Base-by-base conservation (phyloP, 2,888 invertebrate genomes). In the Pammene aurita region DNA sequence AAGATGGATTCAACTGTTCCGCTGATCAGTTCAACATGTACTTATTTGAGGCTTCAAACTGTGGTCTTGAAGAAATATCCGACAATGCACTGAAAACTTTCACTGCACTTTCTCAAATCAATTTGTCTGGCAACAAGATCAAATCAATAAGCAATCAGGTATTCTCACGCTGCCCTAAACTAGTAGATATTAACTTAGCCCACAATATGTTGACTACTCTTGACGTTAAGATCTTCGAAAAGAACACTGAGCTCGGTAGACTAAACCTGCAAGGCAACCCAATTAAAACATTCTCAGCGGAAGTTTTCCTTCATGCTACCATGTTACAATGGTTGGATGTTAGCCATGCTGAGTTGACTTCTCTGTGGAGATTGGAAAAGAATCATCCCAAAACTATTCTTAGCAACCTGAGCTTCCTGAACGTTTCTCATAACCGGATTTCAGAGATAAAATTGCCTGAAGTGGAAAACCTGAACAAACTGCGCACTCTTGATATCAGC, bases 241-340 rank as follows among this genome's bases (percentile, higher is more conserved):
- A 95, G 72, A 96, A 96, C 74, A 93, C 90, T 34, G 94, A 95
- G 72, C 87, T 97, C 69, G 93, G 89, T 35, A 94, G 93, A 84
- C 85, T 97, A 11, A 95, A 94, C 79, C 92, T 97, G 55, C 95
- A 95, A 74, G 95, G 95, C 13, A 97, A 97, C 85, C 95, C 95
- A 0, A 88, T 96, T 70, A 93, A 93, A 72, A 93, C 93, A 10
- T 81, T 97, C 4, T 94, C 95, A 65, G 94, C 95, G 1, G 93
- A 94, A 68, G 92, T 96, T 2, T 96, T 97, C 84, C 79, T 93
- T 69, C 89, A 94, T 66, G 94, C 95, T 44, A 93, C 93, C 6
- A 89, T 93, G 73, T 89, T 97, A 34, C 93, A 93, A 38, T 94
- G 94, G 79, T 85, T 97, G 65, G 96, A 97, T 78, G 94, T 95